Evolutionary conservation across 1,140 invertebrate species (phyloP), one percentile per base, ranked within the genome.

Genomic region (Drosophila bocki): DNA sequence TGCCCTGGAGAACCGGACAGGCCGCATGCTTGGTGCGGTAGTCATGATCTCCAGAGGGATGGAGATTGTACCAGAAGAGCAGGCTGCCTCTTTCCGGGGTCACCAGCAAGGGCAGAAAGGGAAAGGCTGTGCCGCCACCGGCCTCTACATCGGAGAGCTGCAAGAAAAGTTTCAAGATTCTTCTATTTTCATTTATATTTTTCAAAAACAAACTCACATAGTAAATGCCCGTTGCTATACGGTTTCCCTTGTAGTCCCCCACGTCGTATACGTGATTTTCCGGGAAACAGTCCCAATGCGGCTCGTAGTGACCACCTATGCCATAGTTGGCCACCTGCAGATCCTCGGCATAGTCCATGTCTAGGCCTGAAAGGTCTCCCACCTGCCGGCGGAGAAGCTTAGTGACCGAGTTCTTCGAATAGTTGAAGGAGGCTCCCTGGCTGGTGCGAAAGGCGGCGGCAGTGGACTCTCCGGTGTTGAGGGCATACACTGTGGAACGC

Each of bases 271-370:
- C 53, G 26, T 94, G 99, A 96, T 92, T 96, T 95, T 94, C 91
- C 0, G 70, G 72, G 90, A 98, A 98, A 37, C 96, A 95, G 91
- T 96, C 91, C 78, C 79, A 99, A 93, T 99, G 99, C 17, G 99
- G 98, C 84, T 99, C 98, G 93, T 99, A 99, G 93, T 99, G 99
- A 0, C 99, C 99, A 11, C 98, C 99, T 67, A 99, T 97, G 26
- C 99, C 99, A 93, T 99, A 99, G 94, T 99, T 99, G 64, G 98
- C 98, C 53, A 99, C 97, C 94, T 99, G 97, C 47, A 99, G 93
- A 90, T 98, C 98, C 93, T 99, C 98, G 0, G 98, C 98, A 3
- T 97, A 97, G 5, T 94, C 93, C 93, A 98, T 95, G 44, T 95
- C 95, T 64, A 99, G 93, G 5, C 96, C 96, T 22, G 98, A 98